Base-by-base conservation (phyloP, 2,888 invertebrate species). In the Dynastes grantii region DNA sequence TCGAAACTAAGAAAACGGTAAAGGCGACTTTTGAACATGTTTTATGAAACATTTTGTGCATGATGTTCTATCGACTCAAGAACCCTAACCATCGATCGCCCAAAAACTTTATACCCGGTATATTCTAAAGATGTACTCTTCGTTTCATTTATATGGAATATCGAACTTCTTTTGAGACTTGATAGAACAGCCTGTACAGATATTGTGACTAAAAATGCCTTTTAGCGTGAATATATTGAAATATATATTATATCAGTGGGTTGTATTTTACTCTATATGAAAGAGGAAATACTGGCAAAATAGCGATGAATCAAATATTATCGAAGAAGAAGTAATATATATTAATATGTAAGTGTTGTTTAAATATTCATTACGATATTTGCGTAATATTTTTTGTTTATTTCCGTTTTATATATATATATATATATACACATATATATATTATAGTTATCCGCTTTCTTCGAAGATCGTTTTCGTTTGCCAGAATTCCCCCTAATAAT, bases 161-260 rank as follows among this genome's bases (percentile, higher is more conserved):
- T 79, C 76, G 77, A 37, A 53, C 78, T 45, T 75, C 6, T 75
- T 65, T 49, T 67, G 37, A 53, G 65, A 22, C 8, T 65, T 63
- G 71, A 71, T 77, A 63, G 77, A 29, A 78, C 79, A 78, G 81
- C 85, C 87, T 86, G 85, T 85, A 87, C 87, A 86, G 87, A 86
- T 87, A 87, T 87, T 87, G 88, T 89, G 88, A 89, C 88, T 89
- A 89, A 87, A 88, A 88, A 88, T 88, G 88, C 88, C 89, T 88
- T 89, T 88, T 89, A 89, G 88, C 88, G 87, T 88, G 87, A 88
- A 88, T 86, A 88, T 88, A 87, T 83, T 83, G 80, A 82, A 81
- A 81, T 73, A 81, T 71, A 71, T 80, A 83, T 81, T 85, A 87
- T 87, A 87, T 86, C 86, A 86, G 85, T 84, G 85, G 85, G 86